These are phyloP conservation scores for Psammodynastes pulverulentus DNA, from an alignment of 2,113 vertebrate genomes.

Conservation along the genomic window DNA sequence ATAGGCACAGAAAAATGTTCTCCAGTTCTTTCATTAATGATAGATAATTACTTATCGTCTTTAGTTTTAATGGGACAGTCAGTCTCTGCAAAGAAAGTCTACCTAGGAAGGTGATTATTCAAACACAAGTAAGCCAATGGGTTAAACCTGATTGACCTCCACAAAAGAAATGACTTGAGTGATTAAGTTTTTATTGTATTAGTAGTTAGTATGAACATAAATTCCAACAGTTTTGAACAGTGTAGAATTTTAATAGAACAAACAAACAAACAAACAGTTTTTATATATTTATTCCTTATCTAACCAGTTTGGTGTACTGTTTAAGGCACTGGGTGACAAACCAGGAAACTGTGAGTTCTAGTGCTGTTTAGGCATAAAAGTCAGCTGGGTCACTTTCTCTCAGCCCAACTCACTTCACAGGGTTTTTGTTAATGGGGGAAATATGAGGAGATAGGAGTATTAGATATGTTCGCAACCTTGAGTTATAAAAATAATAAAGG, in stretches of 20 bases:
- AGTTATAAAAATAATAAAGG: not conserved
- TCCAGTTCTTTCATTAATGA: not conserved
- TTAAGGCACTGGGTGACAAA: no score
- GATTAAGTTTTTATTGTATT: not conserved
- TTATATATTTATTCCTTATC: no score
- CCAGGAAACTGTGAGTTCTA: no score
- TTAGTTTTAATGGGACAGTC: not conserved
- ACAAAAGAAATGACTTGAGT: not conserved
- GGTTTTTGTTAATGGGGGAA: no score
- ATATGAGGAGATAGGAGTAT: no score
- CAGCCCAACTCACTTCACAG: no score
- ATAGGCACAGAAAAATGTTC: not conserved
- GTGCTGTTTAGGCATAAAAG: no score
- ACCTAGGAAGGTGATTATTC: not conserved
- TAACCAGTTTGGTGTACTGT: no score
- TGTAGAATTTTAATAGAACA: not conserved
- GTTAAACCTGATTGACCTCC: not conserved
- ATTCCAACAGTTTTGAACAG: not conserved
- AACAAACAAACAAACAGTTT: no score
- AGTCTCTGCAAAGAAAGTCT: not conserved
- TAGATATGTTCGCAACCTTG: no score
- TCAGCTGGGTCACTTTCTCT: no score
- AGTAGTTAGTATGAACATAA: not conserved
- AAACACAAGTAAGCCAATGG: not conserved
- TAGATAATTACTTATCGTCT: not conserved